Conservation (phyloP, 1,140 invertebrate genomes). For the Zaprionus nigranus region DNA sequence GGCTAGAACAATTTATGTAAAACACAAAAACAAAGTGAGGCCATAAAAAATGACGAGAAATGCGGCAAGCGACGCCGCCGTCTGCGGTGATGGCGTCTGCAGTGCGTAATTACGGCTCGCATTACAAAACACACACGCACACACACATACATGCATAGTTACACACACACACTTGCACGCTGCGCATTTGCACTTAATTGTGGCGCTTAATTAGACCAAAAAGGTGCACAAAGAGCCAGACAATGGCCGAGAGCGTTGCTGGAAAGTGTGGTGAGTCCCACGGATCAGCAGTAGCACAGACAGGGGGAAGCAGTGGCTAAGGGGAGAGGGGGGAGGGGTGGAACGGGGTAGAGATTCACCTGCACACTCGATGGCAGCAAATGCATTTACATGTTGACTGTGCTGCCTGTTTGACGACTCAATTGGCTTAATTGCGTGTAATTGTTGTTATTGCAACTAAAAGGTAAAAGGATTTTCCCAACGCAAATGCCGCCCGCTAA, state of each 20-base stretch:
- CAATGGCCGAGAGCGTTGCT: slow-evolving; percentile 63
- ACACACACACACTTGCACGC: slow-evolving; percentile 20
- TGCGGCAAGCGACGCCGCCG: slow-evolving; percentile 17
- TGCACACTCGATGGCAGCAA: slow-evolving; percentile 60
- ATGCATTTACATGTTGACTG: slow-evolving; percentile 68
- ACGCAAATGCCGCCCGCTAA: slow-evolving; percentile 50
- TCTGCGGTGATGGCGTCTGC: slow-evolving; percentile 42
- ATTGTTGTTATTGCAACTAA: slow-evolving; percentile 63
- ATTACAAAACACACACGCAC: slow-evolving; percentile 59
- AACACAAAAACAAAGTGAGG: slow-evolving; percentile 39
- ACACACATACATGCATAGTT: slow-evolving; percentile 4
- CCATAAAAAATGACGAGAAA: slow-evolving; percentile 50
- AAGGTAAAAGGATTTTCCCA: slow-evolving; percentile 52
- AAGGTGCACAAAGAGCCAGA: slow-evolving; percentile 65
- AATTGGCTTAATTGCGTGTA: slow-evolving; percentile 77
- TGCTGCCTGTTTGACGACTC: slow-evolving; percentile 61
- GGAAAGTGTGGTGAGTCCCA: not conserved
- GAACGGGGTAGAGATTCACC: slow-evolving; percentile 6
- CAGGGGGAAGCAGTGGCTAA: not conserved
- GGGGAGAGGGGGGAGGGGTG: slow-evolving; percentile 24
- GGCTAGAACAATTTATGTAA: slow-evolving; percentile 50
- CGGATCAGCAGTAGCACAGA: not conserved
- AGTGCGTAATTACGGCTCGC: slow-evolving; percentile 78
- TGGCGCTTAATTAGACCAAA: slow-evolving; percentile 82
- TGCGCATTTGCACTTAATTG: slow-evolving; percentile 80